Conservation (phyloP, 2,113 vertebrate genomes). For the Otus sunia region DNA sequence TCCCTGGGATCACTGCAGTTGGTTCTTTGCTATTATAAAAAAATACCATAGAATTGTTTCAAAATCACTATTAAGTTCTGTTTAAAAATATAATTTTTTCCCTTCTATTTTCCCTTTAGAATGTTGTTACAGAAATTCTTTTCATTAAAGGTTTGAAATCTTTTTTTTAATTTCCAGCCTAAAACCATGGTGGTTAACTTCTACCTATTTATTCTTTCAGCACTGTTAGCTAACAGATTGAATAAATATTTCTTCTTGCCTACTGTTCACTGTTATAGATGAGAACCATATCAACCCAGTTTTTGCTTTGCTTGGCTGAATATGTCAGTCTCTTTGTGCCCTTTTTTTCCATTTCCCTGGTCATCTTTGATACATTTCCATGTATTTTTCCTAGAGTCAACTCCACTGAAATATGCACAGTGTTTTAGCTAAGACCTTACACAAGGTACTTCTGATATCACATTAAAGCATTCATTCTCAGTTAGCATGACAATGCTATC, state of each 20-base stretch:
- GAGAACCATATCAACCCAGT: not conserved
- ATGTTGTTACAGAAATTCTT: not conserved
- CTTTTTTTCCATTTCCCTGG: not conserved
- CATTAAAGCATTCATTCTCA: not conserved
- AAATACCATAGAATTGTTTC: not conserved
- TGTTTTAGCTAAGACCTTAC: not conserved
- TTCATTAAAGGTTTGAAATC: fast-evolving
- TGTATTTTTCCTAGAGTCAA: not conserved
- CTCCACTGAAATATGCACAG: not conserved
- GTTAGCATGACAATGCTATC: not conserved
- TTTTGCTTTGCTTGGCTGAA: not conserved
- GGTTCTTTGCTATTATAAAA: not conserved
- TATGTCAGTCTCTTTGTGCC: not conserved
- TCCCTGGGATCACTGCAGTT: not conserved
- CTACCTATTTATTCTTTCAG: not conserved
- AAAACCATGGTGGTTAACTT: not conserved
- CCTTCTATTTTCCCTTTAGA: not conserved
- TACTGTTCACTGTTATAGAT: not conserved
- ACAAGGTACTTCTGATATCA: not conserved
- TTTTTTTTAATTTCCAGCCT: not conserved
- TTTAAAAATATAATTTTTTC: not conserved
- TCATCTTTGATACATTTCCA: not conserved
- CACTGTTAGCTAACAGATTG: not conserved
- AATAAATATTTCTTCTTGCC: not conserved
- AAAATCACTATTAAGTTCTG: not conserved